phyloP scores from a whole-genome alignment of 2,797 vertebrate species.

The Craterocephalus amniculus region DNA sequence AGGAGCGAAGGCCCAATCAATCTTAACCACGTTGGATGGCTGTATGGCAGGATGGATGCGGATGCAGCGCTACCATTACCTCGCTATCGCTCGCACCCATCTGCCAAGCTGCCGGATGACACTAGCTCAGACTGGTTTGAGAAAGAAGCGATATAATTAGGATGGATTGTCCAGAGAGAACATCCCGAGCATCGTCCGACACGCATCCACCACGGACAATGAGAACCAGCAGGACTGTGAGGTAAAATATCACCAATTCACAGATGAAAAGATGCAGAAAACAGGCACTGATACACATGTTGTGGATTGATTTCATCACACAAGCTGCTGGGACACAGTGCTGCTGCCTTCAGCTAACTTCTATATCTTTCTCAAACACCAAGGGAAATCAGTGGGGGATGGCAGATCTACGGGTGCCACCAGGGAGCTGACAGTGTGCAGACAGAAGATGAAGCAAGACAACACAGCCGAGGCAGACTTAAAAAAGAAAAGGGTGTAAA shows the following conservation, averaged over 20 bases:
- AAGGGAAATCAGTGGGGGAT: conserved; percentile 65
- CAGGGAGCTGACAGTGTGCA: conserved; percentile 49
- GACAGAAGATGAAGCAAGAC: conserved; percentile 51
- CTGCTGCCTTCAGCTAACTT: conserved; percentile 44
- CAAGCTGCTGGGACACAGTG: conserved; percentile 22
- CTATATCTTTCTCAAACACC: conserved; percentile 56
- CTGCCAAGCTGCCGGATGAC: conserved; percentile 51
- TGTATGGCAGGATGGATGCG: conserved; percentile 46
- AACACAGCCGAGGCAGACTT: conserved; percentile 21
- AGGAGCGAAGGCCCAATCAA: conserved; percentile 64
- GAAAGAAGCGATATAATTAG: not conserved
- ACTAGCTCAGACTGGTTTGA: conserved; percentile 35
- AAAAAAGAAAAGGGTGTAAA: conserved; percentile 22
- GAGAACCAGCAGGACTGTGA: not conserved
- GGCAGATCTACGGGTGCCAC: conserved; percentile 46
- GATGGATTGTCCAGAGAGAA: not conserved
- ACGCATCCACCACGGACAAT: no score
- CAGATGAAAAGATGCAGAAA: conserved; percentile 12
- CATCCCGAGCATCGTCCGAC: no score
- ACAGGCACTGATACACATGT: conserved; percentile 20
- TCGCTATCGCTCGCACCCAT: conserved; percentile 66
- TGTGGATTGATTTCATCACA: conserved; percentile 61
- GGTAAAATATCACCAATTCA: conserved; percentile 23
- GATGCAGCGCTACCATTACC: conserved; percentile 54
- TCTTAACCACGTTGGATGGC: conserved; percentile 65